Conservation (phyloP, 2,113 vertebrate species). For the Strix aluco region DNA sequence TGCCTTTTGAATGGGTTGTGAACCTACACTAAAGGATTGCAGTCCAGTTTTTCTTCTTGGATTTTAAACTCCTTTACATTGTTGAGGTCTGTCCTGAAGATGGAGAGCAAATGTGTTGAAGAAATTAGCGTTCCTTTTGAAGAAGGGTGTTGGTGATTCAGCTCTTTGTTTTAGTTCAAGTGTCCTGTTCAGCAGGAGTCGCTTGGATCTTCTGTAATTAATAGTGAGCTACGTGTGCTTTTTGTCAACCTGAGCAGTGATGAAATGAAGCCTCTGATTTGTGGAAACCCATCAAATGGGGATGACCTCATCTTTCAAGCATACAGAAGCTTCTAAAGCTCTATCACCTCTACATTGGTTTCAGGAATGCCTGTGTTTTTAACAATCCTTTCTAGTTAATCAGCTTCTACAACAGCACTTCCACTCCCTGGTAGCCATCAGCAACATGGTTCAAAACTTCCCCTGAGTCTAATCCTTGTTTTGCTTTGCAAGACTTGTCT, state of each 20-base stretch:
- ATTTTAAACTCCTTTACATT: not conserved
- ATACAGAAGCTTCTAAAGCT: not conserved
- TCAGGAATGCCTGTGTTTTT: constrained; percentile 12
- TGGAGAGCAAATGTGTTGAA: not conserved
- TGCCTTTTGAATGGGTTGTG: not conserved
- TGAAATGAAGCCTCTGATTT: constrained; percentile 30
- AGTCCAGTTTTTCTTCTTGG: not conserved
- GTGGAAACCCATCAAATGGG: constrained; percentile 14
- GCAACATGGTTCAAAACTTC: not conserved
- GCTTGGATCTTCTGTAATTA: constrained; percentile 44
- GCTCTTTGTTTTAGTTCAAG: not conserved
- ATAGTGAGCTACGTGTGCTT: constrained; percentile 6
- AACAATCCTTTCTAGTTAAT: constrained; percentile 1
- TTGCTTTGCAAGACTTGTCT: not conserved
- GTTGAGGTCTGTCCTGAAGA: not conserved
- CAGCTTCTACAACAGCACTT: not conserved
- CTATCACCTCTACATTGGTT: not conserved
- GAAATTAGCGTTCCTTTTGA: not conserved
- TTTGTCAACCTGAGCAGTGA: not conserved
- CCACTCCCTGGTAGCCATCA: not conserved
- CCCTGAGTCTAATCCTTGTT: not conserved
- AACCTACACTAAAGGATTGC: not conserved
- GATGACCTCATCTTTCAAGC: constrained; percentile 26
- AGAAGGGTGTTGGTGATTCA: constrained; percentile 10
- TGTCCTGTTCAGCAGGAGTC: constrained; percentile 40